These are phyloP conservation scores for Lypha dubia DNA, from an alignment of 2,888 invertebrate genomes.

Conservation along the genomic window DNA sequence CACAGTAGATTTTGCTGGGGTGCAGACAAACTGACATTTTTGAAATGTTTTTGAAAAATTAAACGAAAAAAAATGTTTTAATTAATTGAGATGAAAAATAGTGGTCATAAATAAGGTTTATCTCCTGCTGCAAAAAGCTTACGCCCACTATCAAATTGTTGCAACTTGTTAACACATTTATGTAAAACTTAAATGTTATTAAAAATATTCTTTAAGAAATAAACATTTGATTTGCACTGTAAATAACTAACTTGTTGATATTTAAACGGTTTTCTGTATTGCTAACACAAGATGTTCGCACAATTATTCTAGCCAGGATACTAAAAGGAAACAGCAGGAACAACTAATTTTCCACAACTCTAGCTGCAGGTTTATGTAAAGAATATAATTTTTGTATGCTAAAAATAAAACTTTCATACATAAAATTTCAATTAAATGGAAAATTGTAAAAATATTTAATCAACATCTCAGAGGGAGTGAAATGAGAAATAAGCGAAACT, in stretches of 20 bases:
- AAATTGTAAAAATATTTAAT: slow-evolving; percentile 12
- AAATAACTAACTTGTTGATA: too few species aligned
- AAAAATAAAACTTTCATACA: slow-evolving; percentile 7
- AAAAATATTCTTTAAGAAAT: not conserved
- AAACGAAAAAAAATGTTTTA: too few species aligned
- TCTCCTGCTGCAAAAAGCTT: too few species aligned
- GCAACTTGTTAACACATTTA: too few species aligned
- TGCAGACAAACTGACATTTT: too few species aligned
- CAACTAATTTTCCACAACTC: not conserved
- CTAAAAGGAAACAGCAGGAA: not conserved
- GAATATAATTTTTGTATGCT: not conserved
- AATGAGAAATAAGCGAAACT: not conserved
- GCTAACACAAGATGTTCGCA: not conserved
- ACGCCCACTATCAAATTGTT: too few species aligned
- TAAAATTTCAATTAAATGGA: not conserved
- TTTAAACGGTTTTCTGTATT: not conserved
- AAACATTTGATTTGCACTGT: slow-evolving; percentile 22
- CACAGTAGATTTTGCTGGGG: too few species aligned
- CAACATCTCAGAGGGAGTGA: not conserved
- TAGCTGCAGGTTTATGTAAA: not conserved
- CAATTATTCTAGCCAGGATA: not conserved
- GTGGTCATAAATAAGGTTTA: too few species aligned
- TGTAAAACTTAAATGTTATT: not conserved
- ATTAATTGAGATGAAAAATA: too few species aligned
- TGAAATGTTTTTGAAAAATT: too few species aligned